Evolutionary conservation across 2,888 invertebrate species (phyloP).

Genomic region (Alcis repandata): DNA sequence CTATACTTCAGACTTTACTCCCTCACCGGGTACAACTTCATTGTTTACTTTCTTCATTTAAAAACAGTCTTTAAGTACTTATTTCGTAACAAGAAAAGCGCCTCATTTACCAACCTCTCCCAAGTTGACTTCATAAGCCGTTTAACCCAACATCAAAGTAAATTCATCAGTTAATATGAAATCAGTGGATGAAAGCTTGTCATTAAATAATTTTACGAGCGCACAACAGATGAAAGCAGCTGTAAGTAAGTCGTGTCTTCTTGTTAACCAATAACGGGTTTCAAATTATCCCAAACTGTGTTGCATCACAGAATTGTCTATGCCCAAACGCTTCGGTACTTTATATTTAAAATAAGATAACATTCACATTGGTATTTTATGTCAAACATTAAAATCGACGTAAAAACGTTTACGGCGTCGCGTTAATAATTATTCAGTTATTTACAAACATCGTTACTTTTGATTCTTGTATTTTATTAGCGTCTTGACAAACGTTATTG

Average conservation of each 20-base stretch:
- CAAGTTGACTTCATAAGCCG: constrained; percentile 31
- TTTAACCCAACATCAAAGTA: constrained; percentile 42
- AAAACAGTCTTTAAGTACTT: constrained; percentile 22
- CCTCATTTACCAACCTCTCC: constrained; percentile 32
- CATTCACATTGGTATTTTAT: constrained; percentile 46
- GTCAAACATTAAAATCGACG: constrained; percentile 60
- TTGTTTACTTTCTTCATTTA: constrained; percentile 32
- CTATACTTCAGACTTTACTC: constrained; percentile 54
- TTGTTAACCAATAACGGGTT: constrained; percentile 66
- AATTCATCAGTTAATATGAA: constrained; percentile 43
- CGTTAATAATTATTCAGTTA: constrained; percentile 64
- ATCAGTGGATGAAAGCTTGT: constrained; percentile 54
- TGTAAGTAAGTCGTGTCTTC: constrained; percentile 60
- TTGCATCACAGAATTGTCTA: constrained; percentile 48
- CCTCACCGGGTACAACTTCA: constrained; percentile 38
- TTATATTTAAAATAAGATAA: constrained; percentile 46
- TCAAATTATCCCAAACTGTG: constrained; percentile 57
- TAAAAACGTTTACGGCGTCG: constrained; percentile 59
- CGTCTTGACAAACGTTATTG: constrained; percentile 58
- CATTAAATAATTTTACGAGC: constrained; percentile 61
- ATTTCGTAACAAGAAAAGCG: constrained; percentile 30
- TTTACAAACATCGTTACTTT: constrained; percentile 62
- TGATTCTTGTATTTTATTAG: constrained; percentile 58
- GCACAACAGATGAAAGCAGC: constrained; percentile 52
- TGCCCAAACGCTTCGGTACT: constrained; percentile 37